These are phyloP conservation scores for Menidia menidia DNA, from an alignment of 2,797 vertebrate species.

Conservation along the genomic window DNA sequence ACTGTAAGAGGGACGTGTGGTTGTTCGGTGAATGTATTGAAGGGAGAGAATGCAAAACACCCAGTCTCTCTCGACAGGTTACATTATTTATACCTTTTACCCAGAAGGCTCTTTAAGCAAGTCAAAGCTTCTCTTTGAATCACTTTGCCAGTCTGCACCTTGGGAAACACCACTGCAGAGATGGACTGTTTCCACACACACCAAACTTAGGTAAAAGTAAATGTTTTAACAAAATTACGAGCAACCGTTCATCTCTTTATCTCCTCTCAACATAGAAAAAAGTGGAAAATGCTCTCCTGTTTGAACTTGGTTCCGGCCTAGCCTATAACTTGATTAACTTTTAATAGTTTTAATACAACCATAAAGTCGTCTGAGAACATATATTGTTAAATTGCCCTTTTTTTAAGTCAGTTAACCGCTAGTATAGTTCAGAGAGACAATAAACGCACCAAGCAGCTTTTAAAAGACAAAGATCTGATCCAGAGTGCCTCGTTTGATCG, in stretches of 20 bases:
- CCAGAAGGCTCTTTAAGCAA: conserved; percentile 72
- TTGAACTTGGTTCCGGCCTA: too few relatives aligned
- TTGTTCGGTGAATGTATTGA: conserved; percentile 22
- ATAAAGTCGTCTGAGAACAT: too few relatives aligned
- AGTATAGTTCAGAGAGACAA: conserved; percentile 67
- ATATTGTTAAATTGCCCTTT: too few relatives aligned
- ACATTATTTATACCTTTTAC: conserved; percentile 76
- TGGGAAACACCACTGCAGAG: conserved; percentile 37
- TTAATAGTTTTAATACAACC: too few relatives aligned
- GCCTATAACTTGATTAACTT: too few relatives aligned
- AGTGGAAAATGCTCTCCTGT: too few relatives aligned
- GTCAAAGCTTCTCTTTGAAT: conserved; percentile 68
- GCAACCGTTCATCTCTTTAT: neutral
- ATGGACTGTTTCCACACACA: conserved; percentile 27
- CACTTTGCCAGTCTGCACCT: conserved; percentile 46
- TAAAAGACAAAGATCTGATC: conserved; percentile 80
- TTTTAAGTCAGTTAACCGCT: conserved; percentile 42
- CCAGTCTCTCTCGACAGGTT: conserved; percentile 43
- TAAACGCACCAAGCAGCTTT: conserved; percentile 81
- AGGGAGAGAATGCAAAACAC: conserved; percentile 46
- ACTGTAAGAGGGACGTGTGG: neutral
- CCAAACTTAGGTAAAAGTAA: conserved; percentile 36
- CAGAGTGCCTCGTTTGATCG: conserved; percentile 81
- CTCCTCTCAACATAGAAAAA: neutral
- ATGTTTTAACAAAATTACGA: conserved; percentile 18